Conservation (phyloP, 2,888 invertebrate genomes). For the Agrypnus murinus region DNA sequence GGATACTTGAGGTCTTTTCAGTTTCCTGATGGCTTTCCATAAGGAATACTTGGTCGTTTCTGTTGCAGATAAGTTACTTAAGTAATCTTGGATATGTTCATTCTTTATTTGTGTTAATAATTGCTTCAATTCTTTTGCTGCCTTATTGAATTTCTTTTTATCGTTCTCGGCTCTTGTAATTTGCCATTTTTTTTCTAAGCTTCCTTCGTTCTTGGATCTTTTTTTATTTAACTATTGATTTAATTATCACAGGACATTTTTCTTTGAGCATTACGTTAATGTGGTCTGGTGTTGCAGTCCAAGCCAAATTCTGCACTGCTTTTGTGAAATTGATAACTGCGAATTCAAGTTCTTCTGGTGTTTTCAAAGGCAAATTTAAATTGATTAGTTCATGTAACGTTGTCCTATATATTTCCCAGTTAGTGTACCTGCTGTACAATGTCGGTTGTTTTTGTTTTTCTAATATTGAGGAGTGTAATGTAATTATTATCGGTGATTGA, state of each 20-base stretch:
- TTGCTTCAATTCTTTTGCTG: conserved; percentile 2
- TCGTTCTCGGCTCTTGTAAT: too few species aligned
- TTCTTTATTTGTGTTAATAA: neutral
- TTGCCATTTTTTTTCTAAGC: too few species aligned
- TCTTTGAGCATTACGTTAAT: neutral
- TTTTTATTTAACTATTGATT: too few species aligned
- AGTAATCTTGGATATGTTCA: conserved; percentile 6
- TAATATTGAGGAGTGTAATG: too few species aligned
- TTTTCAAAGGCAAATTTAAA: too few species aligned
- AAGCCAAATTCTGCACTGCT: conserved; percentile 4
- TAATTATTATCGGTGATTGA: too few species aligned
- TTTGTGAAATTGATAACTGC: conserved; percentile 13
- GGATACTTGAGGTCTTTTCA: neutral
- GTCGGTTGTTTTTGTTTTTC: too few species aligned
- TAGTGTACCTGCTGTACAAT: too few species aligned
- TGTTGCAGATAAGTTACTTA: conserved; percentile 13
- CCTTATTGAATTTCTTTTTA: conserved; percentile 1
- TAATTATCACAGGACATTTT: conserved; percentile 4
- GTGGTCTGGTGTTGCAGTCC: neutral
- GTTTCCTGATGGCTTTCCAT: conserved; percentile 11
- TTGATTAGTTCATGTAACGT: too few species aligned
- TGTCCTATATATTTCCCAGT: too few species aligned
- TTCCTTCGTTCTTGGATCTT: conserved; percentile 8
- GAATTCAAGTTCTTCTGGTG: conserved; percentile 5
- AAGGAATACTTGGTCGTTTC: neutral